A percentile compares a stretch with the other conserved stretches of the same genome.
These are phyloP conservation scores for Linnaemya tessellans DNA, from an alignment of 2,888 invertebrate species.

Conservation along the genomic window DNA sequence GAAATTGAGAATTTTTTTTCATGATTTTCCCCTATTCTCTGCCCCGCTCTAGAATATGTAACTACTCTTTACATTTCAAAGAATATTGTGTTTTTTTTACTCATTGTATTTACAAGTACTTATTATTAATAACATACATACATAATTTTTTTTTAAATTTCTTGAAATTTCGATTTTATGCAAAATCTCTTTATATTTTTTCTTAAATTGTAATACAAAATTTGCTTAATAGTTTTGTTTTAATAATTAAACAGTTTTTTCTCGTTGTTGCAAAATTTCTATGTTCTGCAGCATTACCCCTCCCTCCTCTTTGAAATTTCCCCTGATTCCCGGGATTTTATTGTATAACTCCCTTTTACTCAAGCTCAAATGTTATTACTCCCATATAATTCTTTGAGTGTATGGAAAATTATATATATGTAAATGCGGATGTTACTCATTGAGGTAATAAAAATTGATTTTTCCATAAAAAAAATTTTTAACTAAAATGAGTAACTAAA, in stretches of 20 bases:
- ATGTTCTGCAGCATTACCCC: background rate
- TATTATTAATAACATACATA: too few relatives aligned
- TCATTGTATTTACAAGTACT: background rate
- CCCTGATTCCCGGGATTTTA: background rate
- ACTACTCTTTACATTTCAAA: background rate
- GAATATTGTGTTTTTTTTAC: background rate
- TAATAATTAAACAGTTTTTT: background rate
- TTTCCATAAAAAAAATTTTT: background rate
- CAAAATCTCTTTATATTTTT: background rate
- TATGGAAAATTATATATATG: background rate
- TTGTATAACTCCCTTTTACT: background rate
- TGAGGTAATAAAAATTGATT: background rate
- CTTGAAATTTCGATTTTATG: background rate
- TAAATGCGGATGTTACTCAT: background rate
- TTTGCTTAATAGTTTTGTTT: background rate
- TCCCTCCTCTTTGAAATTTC: constrained; percentile 2
- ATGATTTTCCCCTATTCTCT: constrained; percentile 9
- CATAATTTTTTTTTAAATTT: background rate
- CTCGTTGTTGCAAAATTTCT: background rate
- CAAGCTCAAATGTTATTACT: background rate
- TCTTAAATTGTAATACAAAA: background rate
- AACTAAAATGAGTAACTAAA: background rate
- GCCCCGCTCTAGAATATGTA: background rate
- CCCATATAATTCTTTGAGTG: background rate
- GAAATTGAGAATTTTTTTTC: background rate